Evolutionary conservation across 2,888 invertebrate species (phyloP).

Genomic region (Andrena flavipes): DNA sequence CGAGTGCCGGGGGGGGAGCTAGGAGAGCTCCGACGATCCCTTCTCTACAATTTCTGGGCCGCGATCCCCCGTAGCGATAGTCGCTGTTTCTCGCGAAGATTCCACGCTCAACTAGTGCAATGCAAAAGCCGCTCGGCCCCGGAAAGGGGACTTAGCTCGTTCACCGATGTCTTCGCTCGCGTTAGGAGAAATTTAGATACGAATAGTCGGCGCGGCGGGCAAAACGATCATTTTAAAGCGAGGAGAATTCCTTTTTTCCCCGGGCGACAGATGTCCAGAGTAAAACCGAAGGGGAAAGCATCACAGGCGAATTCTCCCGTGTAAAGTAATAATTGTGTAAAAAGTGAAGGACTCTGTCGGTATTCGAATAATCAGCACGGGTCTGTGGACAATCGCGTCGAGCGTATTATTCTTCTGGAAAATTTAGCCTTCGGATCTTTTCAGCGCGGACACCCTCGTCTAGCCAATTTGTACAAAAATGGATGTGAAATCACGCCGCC

Average conservation of each 20-base stretch:
- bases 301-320: slow-evolving; percentile 1
- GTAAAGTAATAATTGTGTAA: slow-evolving; percentile 45
- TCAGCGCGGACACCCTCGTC: slow-evolving; percentile 18
- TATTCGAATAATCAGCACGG: slow-evolving; percentile 29
- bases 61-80: background rate
- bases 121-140: background rate
- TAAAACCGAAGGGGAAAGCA: background rate
- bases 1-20: too few species aligned
- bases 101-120: slow-evolving; percentile 46
- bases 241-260: background rate
- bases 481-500: slow-evolving; percentile 11
- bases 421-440: slow-evolving; percentile 14
- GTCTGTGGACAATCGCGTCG: slow-evolving; percentile 2
- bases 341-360: slow-evolving; percentile 23
- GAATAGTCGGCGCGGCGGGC: background rate
- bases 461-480: slow-evolving; percentile 57
- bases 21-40: too few species aligned
- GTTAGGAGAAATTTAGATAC: slow-evolving; percentile 7
- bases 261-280: too few species aligned
- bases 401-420: background rate
- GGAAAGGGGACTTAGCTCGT: background rate
- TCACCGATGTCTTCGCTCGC: slow-evolving; percentile 1
- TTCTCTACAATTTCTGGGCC: background rate
- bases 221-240: background rate
- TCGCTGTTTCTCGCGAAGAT: background rate